Percentiles rank a stretch among this genome's conserved stretches.
These are phyloP conservation scores for Lindbergichthys nudifrons DNA, from an alignment of 2,797 vertebrate species.

Conservation along the genomic window DNA sequence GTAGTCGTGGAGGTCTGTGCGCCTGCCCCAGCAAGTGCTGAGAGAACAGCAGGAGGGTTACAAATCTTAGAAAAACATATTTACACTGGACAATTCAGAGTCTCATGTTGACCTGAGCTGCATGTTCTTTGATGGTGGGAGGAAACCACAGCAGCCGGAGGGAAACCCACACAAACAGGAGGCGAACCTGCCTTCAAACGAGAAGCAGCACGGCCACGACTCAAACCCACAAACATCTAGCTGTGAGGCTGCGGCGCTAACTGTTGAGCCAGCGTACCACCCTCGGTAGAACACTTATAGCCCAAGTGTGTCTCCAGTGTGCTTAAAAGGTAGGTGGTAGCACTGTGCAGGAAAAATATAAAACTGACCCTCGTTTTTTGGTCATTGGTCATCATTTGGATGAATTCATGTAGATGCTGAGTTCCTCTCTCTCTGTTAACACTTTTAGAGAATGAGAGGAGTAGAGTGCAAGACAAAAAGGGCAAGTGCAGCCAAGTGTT, in stretches of 20 bases:
- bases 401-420: constrained; percentile 5
- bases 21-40: not conserved
- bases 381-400: constrained; percentile 4
- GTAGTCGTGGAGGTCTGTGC: not conserved
- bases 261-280: constrained; percentile 38
- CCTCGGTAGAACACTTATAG: constrained; percentile 32
- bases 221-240: constrained; percentile 43
- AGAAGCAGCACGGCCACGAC: constrained; percentile 25
- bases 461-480: not conserved
- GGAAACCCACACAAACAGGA: constrained; percentile 45
- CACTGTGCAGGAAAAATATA: not conserved
- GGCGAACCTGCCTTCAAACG: constrained; percentile 31
- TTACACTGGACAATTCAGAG: constrained; percentile 26
- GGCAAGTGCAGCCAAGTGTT: not conserved
- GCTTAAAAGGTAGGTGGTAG: constrained; percentile 3
- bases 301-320: constrained; percentile 24
- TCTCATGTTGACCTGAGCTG: constrained; percentile 33
- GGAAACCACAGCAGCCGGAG: constrained; percentile 24
- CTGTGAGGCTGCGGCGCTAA: constrained; percentile 28
- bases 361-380: constrained; percentile 1
- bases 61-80: constrained; percentile 15
- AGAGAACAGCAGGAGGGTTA: not conserved
- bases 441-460: not conserved
- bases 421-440: not conserved
- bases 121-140: constrained; percentile 26